Evolutionary conservation across 2,888 invertebrate species (phyloP).

Genomic region (Gymnocheta viridis): DNA sequence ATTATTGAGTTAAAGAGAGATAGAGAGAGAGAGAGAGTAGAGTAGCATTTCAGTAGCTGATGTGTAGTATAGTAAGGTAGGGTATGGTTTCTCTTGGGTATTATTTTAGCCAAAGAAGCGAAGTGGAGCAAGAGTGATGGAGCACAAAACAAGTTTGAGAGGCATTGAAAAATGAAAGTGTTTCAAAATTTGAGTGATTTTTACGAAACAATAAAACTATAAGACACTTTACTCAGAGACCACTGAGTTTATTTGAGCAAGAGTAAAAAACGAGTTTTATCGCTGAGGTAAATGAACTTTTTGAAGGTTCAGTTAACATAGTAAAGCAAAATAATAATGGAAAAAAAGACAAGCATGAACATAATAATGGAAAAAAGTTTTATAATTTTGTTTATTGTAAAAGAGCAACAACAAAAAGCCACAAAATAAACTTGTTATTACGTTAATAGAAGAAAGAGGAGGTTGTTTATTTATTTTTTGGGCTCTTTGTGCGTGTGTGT

Average conservation of each 20-base stretch:
- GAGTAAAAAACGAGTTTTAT: conserved; percentile 53
- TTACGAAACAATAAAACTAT: background rate
- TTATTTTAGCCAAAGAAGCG: background rate
- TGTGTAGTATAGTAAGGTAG: conserved; percentile 62
- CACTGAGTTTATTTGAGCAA: conserved; percentile 36
- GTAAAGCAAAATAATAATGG: conserved; percentile 63
- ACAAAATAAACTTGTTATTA: conserved; percentile 70
- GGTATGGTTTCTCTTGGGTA: conserved; percentile 50
- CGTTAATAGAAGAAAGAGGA: conserved; percentile 63
- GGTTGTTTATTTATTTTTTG: conserved; percentile 50
- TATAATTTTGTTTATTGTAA: conserved; percentile 58
- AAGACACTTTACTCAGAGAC: conserved; percentile 39
- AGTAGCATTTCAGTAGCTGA: background rate
- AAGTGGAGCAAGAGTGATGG: conserved; percentile 10
- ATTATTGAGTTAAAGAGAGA: background rate
- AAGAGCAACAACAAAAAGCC: conserved; percentile 38
- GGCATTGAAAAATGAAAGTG: conserved; percentile 83
- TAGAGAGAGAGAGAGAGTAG: background rate
- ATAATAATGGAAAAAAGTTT: conserved; percentile 38
- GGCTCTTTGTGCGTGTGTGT: background rate
- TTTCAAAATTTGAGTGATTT: conserved; percentile 56
- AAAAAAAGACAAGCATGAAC: background rate
- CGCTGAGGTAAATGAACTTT: conserved; percentile 81
- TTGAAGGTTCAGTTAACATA: conserved; percentile 82
- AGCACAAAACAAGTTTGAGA: conserved; percentile 61